phyloP scores from a whole-genome alignment of 2,797 vertebrate genomes.

The Sebastes alutus region DNA sequence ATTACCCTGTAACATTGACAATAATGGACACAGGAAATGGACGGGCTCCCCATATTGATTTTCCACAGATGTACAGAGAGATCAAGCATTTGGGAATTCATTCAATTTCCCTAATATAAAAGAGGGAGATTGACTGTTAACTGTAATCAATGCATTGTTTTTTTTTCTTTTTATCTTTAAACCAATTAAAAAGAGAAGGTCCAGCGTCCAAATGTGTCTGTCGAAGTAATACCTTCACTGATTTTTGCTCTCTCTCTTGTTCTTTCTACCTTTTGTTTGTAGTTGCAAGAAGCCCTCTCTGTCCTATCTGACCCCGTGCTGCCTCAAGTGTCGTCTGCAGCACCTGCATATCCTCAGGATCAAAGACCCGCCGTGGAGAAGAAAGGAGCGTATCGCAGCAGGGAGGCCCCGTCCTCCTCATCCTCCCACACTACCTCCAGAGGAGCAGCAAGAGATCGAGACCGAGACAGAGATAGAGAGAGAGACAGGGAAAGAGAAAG shows the following conservation, averaged over 20 bases:
- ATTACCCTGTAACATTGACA: slow-evolving; percentile 7
- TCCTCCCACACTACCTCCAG: slow-evolving; percentile 57
- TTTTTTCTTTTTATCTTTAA: background rate
- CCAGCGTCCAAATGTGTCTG: background rate
- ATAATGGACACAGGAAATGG: background rate
- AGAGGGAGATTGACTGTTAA: background rate
- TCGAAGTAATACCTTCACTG: background rate
- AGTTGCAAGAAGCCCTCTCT: slow-evolving; percentile 73
- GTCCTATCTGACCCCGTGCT: slow-evolving; percentile 46
- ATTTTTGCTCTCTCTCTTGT: background rate
- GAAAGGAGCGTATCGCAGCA: slow-evolving; percentile 74
- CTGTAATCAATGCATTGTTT: slow-evolving; percentile 6
- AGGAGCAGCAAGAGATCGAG: slow-evolving; percentile 44
- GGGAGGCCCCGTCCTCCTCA: slow-evolving; percentile 71
- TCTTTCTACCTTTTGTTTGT: background rate
- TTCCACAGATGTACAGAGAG: slow-evolving; percentile 30
- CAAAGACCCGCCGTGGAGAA: slow-evolving; percentile 34
- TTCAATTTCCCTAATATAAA: slow-evolving; percentile 12
- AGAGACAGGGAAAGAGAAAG: slow-evolving; percentile 76
- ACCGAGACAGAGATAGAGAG: slow-evolving; percentile 5
- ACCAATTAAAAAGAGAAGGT: background rate
- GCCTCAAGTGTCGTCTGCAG: slow-evolving; percentile 30
- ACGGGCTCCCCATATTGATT: slow-evolving; percentile 48
- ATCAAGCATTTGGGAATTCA: slow-evolving; percentile 37
- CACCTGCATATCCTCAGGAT: slow-evolving; percentile 55